Evolutionary conservation across 1,140 invertebrate genomes (phyloP).

Genomic region (Cardiocondyla obscurior): DNA sequence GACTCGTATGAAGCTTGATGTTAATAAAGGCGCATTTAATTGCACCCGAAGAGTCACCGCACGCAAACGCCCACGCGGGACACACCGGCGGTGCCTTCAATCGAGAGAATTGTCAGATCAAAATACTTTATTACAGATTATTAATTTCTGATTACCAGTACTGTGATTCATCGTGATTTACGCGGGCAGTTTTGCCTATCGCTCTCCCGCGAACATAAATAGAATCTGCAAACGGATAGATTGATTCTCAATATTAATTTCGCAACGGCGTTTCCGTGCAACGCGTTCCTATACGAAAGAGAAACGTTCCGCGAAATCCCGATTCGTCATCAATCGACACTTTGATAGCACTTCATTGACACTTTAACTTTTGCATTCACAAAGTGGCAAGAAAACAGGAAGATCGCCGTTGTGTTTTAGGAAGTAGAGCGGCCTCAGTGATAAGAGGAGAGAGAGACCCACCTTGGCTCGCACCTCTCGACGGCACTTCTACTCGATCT

Average conservation of each 20-base stretch:
- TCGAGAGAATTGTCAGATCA: background rate
- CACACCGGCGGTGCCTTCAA: background rate
- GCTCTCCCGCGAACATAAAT: background rate
- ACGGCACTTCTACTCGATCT: background rate
- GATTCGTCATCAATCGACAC: background rate
- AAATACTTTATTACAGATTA: background rate
- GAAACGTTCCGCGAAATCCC: background rate
- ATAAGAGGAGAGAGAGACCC: background rate
- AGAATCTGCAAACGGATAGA: background rate
- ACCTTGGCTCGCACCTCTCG: background rate
- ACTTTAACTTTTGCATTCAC: background rate
- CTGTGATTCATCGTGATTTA: background rate
- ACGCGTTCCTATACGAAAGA: background rate
- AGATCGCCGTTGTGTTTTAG: slow-evolving; percentile 20
- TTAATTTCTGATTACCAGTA: background rate
- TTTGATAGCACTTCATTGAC: background rate
- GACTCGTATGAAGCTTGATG: background rate
- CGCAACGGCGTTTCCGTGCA: background rate
- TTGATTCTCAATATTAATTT: background rate
- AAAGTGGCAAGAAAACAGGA: background rate
- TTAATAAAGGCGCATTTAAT: background rate
- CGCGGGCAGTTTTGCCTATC: background rate
- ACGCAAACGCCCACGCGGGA: background rate
- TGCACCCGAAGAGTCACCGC: background rate
- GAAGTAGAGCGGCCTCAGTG: background rate